A percentile compares a stretch with the other conserved stretches of the same genome.
These are phyloP conservation scores for Mythimna lalbum DNA, from an alignment of 2,888 invertebrate species.

Conservation along the genomic window DNA sequence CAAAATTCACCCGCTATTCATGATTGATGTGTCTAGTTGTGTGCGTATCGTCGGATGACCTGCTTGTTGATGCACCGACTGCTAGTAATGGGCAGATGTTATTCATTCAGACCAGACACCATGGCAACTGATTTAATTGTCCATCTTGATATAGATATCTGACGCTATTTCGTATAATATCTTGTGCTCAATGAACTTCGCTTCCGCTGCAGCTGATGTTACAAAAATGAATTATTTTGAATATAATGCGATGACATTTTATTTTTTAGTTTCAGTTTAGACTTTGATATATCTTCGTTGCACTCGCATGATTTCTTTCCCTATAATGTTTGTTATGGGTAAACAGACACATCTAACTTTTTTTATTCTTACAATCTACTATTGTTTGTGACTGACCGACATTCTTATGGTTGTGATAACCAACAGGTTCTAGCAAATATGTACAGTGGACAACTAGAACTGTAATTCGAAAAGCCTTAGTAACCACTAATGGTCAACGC, in stretches of 20 bases:
- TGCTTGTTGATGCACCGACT: conserved; percentile 87
- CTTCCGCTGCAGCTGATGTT: conserved; percentile 60
- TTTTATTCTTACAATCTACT: not conserved
- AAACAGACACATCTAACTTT: not conserved
- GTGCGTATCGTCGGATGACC: conserved; percentile 80
- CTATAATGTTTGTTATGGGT: not conserved
- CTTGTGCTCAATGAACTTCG: conserved; percentile 54
- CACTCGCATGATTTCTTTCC: not conserved
- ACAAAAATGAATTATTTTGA: conserved; percentile 33
- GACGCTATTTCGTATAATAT: conserved; percentile 36
- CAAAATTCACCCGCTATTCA: conserved; percentile 73
- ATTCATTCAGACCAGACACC: conserved; percentile 74
- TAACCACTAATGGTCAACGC: not conserved
- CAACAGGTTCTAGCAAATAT: not conserved
- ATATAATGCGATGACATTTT: conserved; percentile 9
- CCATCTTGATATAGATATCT: conserved; percentile 36
- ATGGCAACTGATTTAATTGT: conserved; percentile 75
- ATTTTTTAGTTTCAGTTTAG: not conserved
- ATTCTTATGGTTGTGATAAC: not conserved
- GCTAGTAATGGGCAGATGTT: conserved; percentile 82
- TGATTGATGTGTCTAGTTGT: conserved; percentile 81
- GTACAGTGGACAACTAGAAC: not conserved
- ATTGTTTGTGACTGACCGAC: not conserved
- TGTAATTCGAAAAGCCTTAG: not conserved
- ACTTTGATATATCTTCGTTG: conserved; percentile 1